Percentiles rank a stretch among this genome's conserved stretches.
Evolutionary conservation across 2,797 vertebrate genomes (phyloP).

Genomic region (Presbytis comata): DNA sequence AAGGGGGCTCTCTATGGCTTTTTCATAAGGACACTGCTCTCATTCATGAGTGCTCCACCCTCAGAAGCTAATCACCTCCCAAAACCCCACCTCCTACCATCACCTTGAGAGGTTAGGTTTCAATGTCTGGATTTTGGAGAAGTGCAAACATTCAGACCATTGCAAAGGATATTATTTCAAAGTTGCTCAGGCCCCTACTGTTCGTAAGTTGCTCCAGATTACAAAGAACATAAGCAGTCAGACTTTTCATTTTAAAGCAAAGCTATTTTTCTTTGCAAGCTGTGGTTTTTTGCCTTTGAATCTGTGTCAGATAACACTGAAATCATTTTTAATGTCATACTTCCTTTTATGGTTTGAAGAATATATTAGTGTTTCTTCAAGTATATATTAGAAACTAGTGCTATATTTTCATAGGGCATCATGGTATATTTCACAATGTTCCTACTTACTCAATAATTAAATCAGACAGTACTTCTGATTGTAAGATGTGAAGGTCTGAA

Average conservation of each 20-base stretch:
- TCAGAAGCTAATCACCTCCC: neutral
- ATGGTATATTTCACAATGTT: slow-evolving; percentile 43
- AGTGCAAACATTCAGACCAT: neutral
- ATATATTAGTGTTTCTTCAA: slow-evolving; percentile 69
- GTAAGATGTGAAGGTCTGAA: slow-evolving; percentile 63
- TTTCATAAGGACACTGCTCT: neutral
- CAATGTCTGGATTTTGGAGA: neutral
- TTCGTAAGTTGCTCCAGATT: neutral
- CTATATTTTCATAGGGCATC: slow-evolving; percentile 61
- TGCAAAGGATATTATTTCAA: neutral
- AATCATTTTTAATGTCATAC: slow-evolving; percentile 27
- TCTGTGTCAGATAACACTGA: neutral
- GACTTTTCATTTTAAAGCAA: neutral
- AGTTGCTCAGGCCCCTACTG: neutral
- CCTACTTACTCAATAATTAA: slow-evolving; percentile 72
- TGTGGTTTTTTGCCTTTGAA: neutral
- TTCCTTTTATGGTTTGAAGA: neutral
- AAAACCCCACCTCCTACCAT: neutral
- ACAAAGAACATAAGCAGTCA: neutral
- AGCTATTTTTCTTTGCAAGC: neutral
- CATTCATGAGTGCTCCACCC: neutral
- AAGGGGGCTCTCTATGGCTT: neutral
- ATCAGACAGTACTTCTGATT: slow-evolving; percentile 71
- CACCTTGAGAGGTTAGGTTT: neutral
- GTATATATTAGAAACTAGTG: slow-evolving; percentile 51